Evolutionary conservation across 2,888 invertebrate species (phyloP).

Genomic region (Caradrina kadenii): DNA sequence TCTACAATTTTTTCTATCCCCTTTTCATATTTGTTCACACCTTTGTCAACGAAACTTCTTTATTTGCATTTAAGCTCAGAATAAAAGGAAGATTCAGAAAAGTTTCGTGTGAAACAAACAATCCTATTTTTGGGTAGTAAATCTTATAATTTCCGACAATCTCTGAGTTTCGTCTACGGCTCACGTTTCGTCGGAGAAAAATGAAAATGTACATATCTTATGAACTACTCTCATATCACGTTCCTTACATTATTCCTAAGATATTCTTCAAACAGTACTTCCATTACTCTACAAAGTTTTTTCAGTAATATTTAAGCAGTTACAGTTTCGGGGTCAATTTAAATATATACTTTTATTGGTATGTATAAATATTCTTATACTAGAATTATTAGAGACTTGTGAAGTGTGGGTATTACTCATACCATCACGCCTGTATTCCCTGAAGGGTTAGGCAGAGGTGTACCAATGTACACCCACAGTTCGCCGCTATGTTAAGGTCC

Average conservation of each 20-base stretch:
- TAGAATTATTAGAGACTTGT: constrained; percentile 3
- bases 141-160: constrained; percentile 51
- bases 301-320: constrained; percentile 36
- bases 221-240: constrained; percentile 49
- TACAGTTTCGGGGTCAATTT: background rate
- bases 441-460: too few relatives aligned
- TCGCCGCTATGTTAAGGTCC: too few relatives aligned
- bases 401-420: background rate
- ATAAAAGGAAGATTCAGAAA: constrained; percentile 15
- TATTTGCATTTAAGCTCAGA: constrained; percentile 49
- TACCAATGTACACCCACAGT: too few relatives aligned
- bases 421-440: too few relatives aligned
- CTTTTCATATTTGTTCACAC: constrained; percentile 57
- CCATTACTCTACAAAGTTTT: constrained; percentile 17
- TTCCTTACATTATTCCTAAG: constrained; percentile 47
- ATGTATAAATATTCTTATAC: background rate
- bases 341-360: constrained; percentile 1
- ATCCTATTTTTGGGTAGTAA: constrained; percentile 31
- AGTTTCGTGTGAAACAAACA: constrained; percentile 24
- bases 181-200: constrained; percentile 48
- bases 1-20: constrained; percentile 38
- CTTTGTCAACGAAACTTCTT: constrained; percentile 51
- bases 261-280: constrained; percentile 35
- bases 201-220: constrained; percentile 62
- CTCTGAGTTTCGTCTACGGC: constrained; percentile 33